A percentile compares a stretch with the other conserved stretches of the same genome.
Evolutionary conservation across 2,888 invertebrate genomes (phyloP).

Genomic region (Euproctis similis): DNA sequence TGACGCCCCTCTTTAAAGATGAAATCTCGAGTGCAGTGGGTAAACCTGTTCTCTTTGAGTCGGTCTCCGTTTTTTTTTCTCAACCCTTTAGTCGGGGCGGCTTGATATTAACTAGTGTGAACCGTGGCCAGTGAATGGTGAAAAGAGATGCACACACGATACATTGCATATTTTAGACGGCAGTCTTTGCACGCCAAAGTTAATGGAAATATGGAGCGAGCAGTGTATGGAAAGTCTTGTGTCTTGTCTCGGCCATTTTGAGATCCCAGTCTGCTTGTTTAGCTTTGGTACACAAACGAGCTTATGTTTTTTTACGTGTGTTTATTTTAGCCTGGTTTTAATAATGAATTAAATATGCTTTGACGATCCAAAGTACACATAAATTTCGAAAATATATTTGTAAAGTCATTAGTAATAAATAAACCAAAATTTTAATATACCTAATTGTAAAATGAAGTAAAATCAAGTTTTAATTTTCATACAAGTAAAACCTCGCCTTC

Average conservation of each 20-base stretch:
- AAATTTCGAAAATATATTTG: no score
- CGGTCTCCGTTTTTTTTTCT: conserved; percentile 43
- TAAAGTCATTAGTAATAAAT: no score
- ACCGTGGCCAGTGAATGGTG: conserved; percentile 47
- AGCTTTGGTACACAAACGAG: conserved; percentile 20
- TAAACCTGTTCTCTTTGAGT: conserved; percentile 45
- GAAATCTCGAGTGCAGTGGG: conserved; percentile 39
- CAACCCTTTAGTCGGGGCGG: conserved; percentile 38
- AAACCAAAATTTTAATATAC: no score
- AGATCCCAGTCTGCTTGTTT: conserved; percentile 38
- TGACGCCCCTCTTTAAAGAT: conserved; percentile 44
- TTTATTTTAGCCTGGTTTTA: no score
- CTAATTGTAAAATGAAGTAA: no score
- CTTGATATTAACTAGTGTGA: conserved; percentile 49
- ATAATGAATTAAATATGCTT: no score
- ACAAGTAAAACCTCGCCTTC: no score
- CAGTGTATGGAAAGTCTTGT: conserved; percentile 43
- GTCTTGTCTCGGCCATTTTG: conserved; percentile 51
- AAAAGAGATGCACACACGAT: conserved; percentile 71
- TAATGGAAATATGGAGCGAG: conserved; percentile 61
- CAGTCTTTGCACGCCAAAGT: conserved; percentile 60
- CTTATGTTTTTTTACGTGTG: conserved; percentile 26
- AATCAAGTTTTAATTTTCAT: no score
- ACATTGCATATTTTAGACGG: conserved; percentile 60
- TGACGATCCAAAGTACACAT: no score